Base-by-base conservation (phyloP, 2,113 vertebrate species). In the Alligator mississippiensis region DNA sequence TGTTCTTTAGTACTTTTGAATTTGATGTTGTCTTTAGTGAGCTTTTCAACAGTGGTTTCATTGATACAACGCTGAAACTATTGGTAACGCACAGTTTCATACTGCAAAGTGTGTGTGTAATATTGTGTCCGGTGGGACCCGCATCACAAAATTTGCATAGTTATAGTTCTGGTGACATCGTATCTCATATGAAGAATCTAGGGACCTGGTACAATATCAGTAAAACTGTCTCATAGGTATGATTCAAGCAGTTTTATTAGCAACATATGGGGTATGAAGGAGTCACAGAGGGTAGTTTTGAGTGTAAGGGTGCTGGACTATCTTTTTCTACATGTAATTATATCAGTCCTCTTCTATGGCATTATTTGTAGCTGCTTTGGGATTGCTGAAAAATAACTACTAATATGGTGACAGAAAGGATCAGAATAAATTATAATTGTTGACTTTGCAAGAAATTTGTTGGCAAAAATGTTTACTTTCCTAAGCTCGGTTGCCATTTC, bases 191-290 rank as follows among this genome's bases (percentile, higher is more conserved):
- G 80, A 97, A 96, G 93, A 97, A 95, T 88, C 88, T 90, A 83
- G 94, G 94, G 94, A 90, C 81, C 85, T 96, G 96, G 87, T 95
- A 97, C 80, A 96, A 88, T 97, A 96, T 97, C 95, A 97, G 94
- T 98, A 96, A 98, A 97, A 96, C 94, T 97, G 96, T 96, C 96
- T 97, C 96, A 89, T 96, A 98, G 97, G 97, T 98, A 97, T 97
- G 96, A 97, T 97, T 98, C 96, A 97, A 96, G 57, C 94, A 95
- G 94, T 98, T 98, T 98, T 98, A 98, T 98, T 97, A 95, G 96
- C 95, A 98, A 96, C 97, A 97, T 98, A 97, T 97, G 97, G 95
- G 93, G 85, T 95, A 95, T 97, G 94, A 97, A 97, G 95, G 93
- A 98, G 96, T 94, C 96, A 97, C 94, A 97, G 97, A 97, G 97